Percentiles rank a stretch among this genome's conserved stretches.
Conservation (phyloP, 1,140 invertebrate genomes). For the Drosophila albomicans region DNA sequence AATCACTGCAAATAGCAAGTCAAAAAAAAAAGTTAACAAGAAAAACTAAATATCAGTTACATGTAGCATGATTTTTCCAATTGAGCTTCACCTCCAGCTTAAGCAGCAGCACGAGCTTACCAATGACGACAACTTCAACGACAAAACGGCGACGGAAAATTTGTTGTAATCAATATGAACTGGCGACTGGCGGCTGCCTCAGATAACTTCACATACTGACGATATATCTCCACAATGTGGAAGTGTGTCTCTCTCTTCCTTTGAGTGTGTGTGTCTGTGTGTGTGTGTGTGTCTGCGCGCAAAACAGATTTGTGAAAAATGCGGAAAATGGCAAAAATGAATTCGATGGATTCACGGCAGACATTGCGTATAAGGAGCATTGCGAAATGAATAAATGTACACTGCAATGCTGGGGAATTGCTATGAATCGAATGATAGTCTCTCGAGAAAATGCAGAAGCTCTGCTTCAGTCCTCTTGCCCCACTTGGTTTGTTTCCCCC, state of each 20-base stretch:
- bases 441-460: background rate
- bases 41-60: constrained; percentile 44
- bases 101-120: background rate
- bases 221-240: constrained; percentile 32
- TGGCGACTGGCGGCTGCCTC: constrained; percentile 76
- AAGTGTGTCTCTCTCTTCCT: constrained; percentile 7
- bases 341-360: constrained; percentile 75
- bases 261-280: constrained; percentile 10
- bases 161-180: constrained; percentile 83
- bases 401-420: constrained; percentile 49
- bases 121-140: constrained; percentile 39
- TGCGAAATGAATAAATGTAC: constrained; percentile 63
- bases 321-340: constrained; percentile 82
- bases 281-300: constrained; percentile 42
- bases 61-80: constrained; percentile 34
- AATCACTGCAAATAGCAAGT: constrained; percentile 7
- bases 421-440: constrained; percentile 23
- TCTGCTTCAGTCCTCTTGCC: background rate
- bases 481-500: background rate
- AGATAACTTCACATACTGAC: constrained; percentile 67
- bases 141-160: constrained; percentile 76
- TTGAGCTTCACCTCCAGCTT: constrained; percentile 32
- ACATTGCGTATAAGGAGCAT: constrained; percentile 69
- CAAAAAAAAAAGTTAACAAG: background rate
- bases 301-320: constrained; percentile 83